A percentile compares a stretch with the other conserved stretches of the same genome.
These are phyloP conservation scores for Desmophyllum pertusum DNA, from an alignment of 92 coral and sea anemone species.

Conservation along the genomic window DNA sequence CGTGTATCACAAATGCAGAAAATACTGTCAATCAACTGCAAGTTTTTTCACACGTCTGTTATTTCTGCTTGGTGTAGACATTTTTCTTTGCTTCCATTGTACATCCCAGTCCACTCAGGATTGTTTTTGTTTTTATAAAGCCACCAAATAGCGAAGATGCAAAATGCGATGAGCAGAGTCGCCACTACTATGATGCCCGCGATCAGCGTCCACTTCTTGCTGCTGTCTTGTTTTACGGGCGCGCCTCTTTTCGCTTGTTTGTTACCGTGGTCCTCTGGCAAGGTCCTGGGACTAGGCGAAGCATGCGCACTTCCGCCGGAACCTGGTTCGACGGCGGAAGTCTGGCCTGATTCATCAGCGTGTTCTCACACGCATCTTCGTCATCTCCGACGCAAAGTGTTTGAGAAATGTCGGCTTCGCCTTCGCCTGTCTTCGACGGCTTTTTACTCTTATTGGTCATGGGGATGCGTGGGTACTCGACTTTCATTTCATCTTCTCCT, in stretches of 20 bases:
- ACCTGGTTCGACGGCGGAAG: conserved; percentile 22
- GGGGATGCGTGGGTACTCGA: background rate
- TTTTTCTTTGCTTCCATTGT: conserved; percentile 26
- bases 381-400: conserved; percentile 31
- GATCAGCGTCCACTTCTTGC: conserved; percentile 25
- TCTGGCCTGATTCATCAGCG: conserved; percentile 27
- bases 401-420: conserved; percentile 26
- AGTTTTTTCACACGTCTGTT: background rate
- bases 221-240: background rate
- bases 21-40: background rate
- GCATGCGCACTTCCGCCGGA: conserved; percentile 23
- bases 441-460: conserved; percentile 10
- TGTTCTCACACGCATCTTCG: conserved; percentile 37
- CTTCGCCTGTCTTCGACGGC: background rate
- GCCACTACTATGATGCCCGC: conserved; percentile 41
- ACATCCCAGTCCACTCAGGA: conserved; percentile 12
- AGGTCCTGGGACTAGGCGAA: background rate
- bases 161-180: conserved; percentile 28
- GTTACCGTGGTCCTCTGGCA: background rate
- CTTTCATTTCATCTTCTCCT: background rate
- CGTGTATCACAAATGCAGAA: background rate
- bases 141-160: conserved; percentile 45
- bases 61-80: conserved; percentile 17
- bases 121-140: conserved; percentile 22
- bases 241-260: background rate